A percentile compares a stretch with the other conserved stretches of the same genome.
phyloP scores from a whole-genome alignment of 2,888 invertebrate species.

The Apodemia hepburni region DNA sequence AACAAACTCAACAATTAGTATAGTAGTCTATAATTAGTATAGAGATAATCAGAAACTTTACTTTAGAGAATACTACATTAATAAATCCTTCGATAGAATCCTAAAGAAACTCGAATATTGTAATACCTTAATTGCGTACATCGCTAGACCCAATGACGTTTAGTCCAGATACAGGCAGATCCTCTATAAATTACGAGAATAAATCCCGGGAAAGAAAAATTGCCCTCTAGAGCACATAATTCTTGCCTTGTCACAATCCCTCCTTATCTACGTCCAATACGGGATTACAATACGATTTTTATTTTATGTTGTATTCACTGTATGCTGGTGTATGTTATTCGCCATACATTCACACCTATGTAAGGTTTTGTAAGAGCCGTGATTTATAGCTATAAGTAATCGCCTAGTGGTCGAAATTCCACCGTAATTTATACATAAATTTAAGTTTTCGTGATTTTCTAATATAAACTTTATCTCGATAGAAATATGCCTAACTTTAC shows the following conservation, averaged over 20 bases:
- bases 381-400: not conserved
- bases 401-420: not conserved
- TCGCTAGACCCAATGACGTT: conserved; percentile 53
- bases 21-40: too few species aligned
- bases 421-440: not conserved
- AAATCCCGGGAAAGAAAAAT: conserved; percentile 79
- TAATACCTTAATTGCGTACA: conserved; percentile 68
- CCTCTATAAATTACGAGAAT: conserved; percentile 79
- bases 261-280: conserved; percentile 79
- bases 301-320: conserved; percentile 69
- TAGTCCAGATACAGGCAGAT: conserved; percentile 77
- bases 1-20: too few species aligned
- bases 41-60: too few species aligned
- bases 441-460: not conserved
- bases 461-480: too few species aligned
- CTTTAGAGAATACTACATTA: not conserved
- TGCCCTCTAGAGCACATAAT: conserved; percentile 80
- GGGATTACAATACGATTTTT: conserved; percentile 80
- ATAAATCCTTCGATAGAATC: not conserved
- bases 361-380: not conserved
- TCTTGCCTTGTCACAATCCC: conserved; percentile 80
- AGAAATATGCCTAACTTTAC: too few species aligned
- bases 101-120: conserved; percentile 36
- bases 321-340: conserved; percentile 33
- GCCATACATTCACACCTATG: conserved; percentile 27